Evolutionary conservation across 2,888 invertebrate species (phyloP).

Genomic region (Platycnemis pennipes): DNA sequence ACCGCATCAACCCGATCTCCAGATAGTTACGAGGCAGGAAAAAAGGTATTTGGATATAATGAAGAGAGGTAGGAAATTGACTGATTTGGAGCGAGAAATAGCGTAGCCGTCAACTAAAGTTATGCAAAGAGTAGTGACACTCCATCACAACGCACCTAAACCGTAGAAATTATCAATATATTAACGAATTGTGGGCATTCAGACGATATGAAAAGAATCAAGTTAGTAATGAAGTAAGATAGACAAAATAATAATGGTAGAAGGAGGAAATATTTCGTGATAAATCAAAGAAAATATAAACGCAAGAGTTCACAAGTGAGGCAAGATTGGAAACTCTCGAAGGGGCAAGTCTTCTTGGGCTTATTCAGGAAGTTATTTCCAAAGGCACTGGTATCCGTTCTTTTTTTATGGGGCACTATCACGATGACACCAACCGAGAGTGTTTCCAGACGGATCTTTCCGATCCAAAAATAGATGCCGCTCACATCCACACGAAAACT

Average conservation of each 20-base stretch:
- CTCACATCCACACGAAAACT: background rate
- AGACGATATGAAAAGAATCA: too few species aligned
- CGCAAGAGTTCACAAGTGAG: background rate
- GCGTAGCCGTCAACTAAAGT: too few species aligned
- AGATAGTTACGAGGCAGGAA: too few species aligned
- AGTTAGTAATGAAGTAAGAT: too few species aligned
- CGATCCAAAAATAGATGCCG: background rate
- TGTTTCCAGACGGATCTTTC: conserved; percentile 3
- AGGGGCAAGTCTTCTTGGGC: background rate
- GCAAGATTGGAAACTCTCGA: background rate
- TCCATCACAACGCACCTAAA: too few species aligned
- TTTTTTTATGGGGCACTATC: background rate
- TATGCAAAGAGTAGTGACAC: too few species aligned
- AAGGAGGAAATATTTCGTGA: background rate
- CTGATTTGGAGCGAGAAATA: too few species aligned
- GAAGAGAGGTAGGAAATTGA: too few species aligned
- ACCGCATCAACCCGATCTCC: too few species aligned
- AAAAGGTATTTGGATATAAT: too few species aligned
- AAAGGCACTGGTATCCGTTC: background rate
- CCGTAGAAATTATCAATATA: too few species aligned
- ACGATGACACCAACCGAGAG: background rate
- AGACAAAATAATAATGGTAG: background rate
- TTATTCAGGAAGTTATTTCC: background rate
- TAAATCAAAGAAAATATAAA: background rate
- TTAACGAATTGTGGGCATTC: too few species aligned